Base-by-base conservation (phyloP, 53 echinoderm and acorn worm species). In the Henricia sp. region DNA sequence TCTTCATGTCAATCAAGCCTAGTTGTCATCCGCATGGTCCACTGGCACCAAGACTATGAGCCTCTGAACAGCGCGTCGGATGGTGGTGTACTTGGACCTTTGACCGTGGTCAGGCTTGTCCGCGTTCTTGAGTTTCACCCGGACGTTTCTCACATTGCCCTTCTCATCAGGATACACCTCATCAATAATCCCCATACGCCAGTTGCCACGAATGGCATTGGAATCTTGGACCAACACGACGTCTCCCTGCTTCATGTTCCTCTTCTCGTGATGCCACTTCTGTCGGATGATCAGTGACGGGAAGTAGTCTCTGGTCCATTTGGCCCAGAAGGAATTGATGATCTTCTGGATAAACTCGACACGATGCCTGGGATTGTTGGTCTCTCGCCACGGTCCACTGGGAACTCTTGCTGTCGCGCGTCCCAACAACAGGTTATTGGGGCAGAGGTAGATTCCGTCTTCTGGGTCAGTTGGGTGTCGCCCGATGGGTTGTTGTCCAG, bases 271-370 rank as follows among this genome's bases (percentile, higher is more conserved):
- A 32, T 71, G 88, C 88, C 88, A 88, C 52, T 88, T 88, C 64
- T 83, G 71, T 28, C 82, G 55, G 0, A 88, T 25, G 32, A 88
- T 88, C 29, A 88, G 65, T 11, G 88, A 59, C n/a, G 88, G 88
- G 25, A 88, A 88, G 48, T 83, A 88, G 32, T 82, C 88, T 11
- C 52, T 52, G 12, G 82, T 88, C 88, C 83, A 88, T 71, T 60
- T 88, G 54, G 36, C 59, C 83, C 88, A 88, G 65, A 82, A 88
- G 16, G 41, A 52, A 38, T 88, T 83, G 6, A 83, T 70, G 37
- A 88, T 65, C 24, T 60, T 87, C 67, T 87, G 87, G 1, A 87
- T 67, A 32, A 87, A 77, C 21, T 87, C 41, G 33, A 67, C 34
- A 0, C 87, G 59, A 28, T 87, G 80, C 38, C 65, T 48, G 20